Percentiles rank a stretch among this genome's conserved stretches.
These are phyloP conservation scores for Stigmatopora argus DNA, from an alignment of 2,113 vertebrate species.

Conservation along the genomic window DNA sequence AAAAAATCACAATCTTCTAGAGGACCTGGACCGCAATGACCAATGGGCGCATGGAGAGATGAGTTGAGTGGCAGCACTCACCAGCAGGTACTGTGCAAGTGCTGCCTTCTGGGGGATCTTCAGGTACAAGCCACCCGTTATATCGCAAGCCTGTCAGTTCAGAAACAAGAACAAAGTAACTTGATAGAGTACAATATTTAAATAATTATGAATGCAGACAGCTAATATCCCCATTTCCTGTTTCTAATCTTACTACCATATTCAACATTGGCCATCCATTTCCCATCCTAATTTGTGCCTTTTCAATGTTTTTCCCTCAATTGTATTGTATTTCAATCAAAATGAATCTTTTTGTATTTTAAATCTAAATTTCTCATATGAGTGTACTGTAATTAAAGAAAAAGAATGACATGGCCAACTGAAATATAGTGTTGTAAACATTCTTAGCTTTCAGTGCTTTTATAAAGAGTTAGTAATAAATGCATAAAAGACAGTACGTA, in stretches of 20 bases:
- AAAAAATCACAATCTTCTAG: not conserved
- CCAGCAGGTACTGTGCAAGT: slow-evolving; percentile 89
- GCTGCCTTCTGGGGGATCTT: slow-evolving; percentile 87
- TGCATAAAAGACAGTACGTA: slow-evolving; percentile 64
- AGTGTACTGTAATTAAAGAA: no score
- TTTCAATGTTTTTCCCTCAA: no score
- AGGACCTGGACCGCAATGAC: not conserved
- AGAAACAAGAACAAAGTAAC: not conserved
- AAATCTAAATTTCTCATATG: no score
- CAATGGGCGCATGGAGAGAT: not conserved
- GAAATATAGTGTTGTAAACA: not conserved
- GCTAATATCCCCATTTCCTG: no score
- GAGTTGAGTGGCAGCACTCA: slow-evolving; percentile 57
- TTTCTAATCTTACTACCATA: no score
- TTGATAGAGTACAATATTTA: no score
- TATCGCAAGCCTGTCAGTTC: slow-evolving; percentile 85
- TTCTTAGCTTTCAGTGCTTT: not conserved
- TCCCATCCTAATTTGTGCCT: no score
- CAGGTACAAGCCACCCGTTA: slow-evolving; percentile 91
- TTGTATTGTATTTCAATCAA: no score
- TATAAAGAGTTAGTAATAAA: not conserved
- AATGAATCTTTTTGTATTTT: no score
- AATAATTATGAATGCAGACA: no score
- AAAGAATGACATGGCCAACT: no score
- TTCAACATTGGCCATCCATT: no score